Evolutionary conservation across 2,113 vertebrate genomes (phyloP).

Genomic region (Phocoena phocoena): DNA sequence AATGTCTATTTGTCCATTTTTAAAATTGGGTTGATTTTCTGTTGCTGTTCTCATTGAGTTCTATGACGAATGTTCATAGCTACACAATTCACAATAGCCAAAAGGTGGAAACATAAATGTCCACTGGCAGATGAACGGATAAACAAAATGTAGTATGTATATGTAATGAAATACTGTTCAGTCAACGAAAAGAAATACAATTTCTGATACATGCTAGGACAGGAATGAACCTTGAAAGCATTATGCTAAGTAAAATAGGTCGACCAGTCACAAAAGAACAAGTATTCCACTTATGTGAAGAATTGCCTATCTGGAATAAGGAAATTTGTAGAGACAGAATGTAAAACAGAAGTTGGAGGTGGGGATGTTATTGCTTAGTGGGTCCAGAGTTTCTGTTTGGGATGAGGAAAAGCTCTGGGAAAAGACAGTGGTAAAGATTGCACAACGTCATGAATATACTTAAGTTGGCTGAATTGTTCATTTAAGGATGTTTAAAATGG

Average conservation of each 20-base stretch:
- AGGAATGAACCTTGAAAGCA: not conserved
- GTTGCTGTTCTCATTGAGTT: not conserved
- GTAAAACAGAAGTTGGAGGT: rapidly evolving
- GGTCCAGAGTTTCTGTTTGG: not conserved
- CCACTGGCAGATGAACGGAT: not conserved
- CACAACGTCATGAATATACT: not conserved
- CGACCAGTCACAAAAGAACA: not conserved
- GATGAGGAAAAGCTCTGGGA: not conserved
- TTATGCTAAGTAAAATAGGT: not conserved
- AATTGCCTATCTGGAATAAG: not conserved
- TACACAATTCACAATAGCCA: not conserved
- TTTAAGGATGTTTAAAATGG: not conserved
- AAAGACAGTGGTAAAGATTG: not conserved
- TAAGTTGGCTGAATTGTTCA: not conserved
- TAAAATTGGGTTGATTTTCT: not conserved
- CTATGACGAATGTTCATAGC: not conserved
- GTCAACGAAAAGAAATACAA: not conserved
- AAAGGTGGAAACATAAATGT: not conserved
- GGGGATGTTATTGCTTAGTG: not conserved
- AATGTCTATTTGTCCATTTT: not conserved
- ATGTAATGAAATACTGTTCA: not conserved
- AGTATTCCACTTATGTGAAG: not conserved
- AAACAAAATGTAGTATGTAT: not conserved
- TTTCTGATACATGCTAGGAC: not conserved
- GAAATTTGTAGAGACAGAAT: not conserved